Base-by-base conservation (phyloP, 2,113 vertebrate species). In the Rhegmatorhina hoffmannsi region DNA sequence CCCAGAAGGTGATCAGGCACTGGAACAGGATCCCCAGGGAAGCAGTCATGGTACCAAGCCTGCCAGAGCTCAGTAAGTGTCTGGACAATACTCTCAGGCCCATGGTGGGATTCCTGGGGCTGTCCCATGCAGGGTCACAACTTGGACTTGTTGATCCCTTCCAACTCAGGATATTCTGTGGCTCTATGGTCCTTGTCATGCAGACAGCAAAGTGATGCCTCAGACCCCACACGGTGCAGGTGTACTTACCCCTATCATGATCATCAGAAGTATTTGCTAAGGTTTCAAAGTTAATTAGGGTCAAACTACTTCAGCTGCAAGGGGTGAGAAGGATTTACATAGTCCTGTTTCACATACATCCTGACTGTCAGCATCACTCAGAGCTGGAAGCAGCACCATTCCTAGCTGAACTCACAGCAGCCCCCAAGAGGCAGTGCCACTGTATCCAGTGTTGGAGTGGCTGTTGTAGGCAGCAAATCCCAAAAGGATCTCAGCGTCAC, bases 131-230 rank as follows among this genome's bases (percentile, higher is more conserved):
- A 49, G 40, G 55, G 17, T 13, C n/a, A 76, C 40, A 25, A 49
- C 17, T 43, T 16, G 70, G 20, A 40, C 9, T 18, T 0, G 0
- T 19, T 24, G 34, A 70, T 50, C 10, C 8, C 15, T 56, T 33
- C 34, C 21, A 70, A 6, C 11, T 21, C 56, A 49, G 34, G 11
- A 17, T 63, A 49, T 28, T 46, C 38, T n/a, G 0, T 63, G 25
- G 23, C 76, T 47, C 25, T 21, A 6, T 0, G 0, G 21, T 21
- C 21, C 36, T 85, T 58, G 9, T 8, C 52, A 18, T 3, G 26
- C 44, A 68, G 58, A 12, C 13, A 40, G 43, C 56, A 52, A 55
- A 34, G 28, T 0, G 0, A 9, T 58, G 36, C 20, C 8, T 68
- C 72, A 67, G 47, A 58, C 2, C 33, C 55, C 56, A 5, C 0